Conservation (phyloP, 2,113 vertebrate genomes). For the Entelurus aequoreus region DNA sequence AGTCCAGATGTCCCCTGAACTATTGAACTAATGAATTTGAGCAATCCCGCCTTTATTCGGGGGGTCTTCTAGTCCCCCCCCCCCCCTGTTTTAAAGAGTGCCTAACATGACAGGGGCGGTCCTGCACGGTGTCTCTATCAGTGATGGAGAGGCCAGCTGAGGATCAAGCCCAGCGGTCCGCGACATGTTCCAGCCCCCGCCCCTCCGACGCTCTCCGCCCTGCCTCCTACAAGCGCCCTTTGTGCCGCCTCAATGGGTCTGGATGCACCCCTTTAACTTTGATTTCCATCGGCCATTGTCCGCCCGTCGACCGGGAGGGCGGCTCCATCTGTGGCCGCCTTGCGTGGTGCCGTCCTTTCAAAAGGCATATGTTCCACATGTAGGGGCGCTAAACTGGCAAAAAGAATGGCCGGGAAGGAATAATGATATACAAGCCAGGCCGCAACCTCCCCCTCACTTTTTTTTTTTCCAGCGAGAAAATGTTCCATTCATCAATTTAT, state of each 20-base stretch:
- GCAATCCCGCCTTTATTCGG: too few relatives aligned
- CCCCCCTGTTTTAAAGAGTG: too few relatives aligned
- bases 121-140: slow-evolving; percentile 66
- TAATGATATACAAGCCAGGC: slow-evolving; percentile 73
- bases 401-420: slow-evolving; percentile 66
- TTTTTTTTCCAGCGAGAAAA: slow-evolving; percentile 20
- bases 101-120: slow-evolving; percentile 33
- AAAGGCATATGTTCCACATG: slow-evolving; percentile 79
- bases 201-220: slow-evolving; percentile 73
- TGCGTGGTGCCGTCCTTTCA: slow-evolving; percentile 82
- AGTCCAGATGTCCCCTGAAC: too few relatives aligned
- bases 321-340: slow-evolving; percentile 85
- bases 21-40: too few relatives aligned
- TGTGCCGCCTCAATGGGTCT: slow-evolving; percentile 78
- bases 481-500: slow-evolving; percentile 70
- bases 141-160: slow-evolving; percentile 73
- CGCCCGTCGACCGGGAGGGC: slow-evolving; percentile 70
- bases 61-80: too few relatives aligned
- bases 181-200: slow-evolving; percentile 79
- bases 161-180: slow-evolving; percentile 72
- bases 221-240: slow-evolving; percentile 89
- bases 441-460: slow-evolving; percentile 30
- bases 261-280: slow-evolving; percentile 77
- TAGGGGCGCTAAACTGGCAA: slow-evolving; percentile 68
- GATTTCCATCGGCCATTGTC: slow-evolving; percentile 77